A percentile compares a stretch with the other conserved stretches of the same genome.
Conservation (phyloP, 2,113 vertebrate genomes). For the Rhipidura dahli region DNA sequence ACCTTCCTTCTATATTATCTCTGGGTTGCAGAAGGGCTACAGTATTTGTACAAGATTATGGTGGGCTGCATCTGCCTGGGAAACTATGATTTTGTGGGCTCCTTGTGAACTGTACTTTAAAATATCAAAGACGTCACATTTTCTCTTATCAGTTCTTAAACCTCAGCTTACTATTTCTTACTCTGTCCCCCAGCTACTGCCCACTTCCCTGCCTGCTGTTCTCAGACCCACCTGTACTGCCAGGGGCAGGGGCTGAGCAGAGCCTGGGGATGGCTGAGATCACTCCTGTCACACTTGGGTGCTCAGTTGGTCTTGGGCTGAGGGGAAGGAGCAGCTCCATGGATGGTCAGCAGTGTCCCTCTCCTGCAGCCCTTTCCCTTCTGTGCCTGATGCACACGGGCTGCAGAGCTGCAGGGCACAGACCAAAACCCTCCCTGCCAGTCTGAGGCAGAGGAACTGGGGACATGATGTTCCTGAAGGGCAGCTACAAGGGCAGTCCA, state of each 20-base stretch:
- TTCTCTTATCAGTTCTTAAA: neutral
- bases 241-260: neutral
- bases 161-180: neutral
- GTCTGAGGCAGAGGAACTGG: neutral
- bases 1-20: slow-evolving; percentile 11
- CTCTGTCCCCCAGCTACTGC: neutral
- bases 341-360: neutral
- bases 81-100: neutral
- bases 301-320: rapidly evolving
- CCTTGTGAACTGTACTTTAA: neutral
- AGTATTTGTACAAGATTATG: neutral
- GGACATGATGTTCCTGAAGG: neutral
- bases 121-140: neutral
- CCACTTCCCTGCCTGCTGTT: neutral
- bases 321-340: neutral
- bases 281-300: neutral
- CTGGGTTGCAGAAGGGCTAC: neutral
- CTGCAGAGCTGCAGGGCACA: neutral
- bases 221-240: neutral
- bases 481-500: neutral
- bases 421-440: neutral
- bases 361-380: neutral
- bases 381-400: rapidly evolving
- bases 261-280: neutral
- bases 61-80: neutral